phyloP scores from a whole-genome alignment of 2,888 invertebrate genomes.

The Agrenia bidenticulata region DNA sequence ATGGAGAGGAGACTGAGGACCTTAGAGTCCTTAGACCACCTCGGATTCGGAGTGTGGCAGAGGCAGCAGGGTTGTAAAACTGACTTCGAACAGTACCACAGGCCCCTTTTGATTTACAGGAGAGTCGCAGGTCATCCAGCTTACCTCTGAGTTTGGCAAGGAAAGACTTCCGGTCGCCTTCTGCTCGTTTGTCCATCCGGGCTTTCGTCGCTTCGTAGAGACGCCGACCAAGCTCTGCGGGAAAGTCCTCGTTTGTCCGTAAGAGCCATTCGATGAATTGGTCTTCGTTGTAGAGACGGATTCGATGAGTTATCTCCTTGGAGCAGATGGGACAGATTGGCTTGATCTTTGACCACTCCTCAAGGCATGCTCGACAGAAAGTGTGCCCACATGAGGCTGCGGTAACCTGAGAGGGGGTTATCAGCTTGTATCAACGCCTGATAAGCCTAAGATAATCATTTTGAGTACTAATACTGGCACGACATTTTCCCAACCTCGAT shows the following conservation, averaged over 20 bases:
- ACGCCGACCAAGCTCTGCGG: not conserved
- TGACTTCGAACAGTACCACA: not conserved
- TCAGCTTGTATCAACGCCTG: not conserved
- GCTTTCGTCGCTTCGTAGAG: not conserved
- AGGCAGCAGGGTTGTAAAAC: not conserved
- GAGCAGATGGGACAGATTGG: constrained; percentile 33
- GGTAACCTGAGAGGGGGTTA: constrained; percentile 18
- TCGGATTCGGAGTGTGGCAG: not conserved
- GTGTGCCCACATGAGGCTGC: constrained; percentile 33
- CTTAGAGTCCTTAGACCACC: not conserved
- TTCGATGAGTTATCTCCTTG: constrained; percentile 15
- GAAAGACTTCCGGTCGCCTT: not conserved
- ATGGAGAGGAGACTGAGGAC: not conserved
- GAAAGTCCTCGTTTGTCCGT: not conserved
- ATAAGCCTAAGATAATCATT: not conserved
- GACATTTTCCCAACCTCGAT: constrained; percentile 31
- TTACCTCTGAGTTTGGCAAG: not conserved
- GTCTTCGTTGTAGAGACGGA: constrained; percentile 29
- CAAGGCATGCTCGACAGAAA: constrained; percentile 29
- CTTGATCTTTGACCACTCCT: constrained; percentile 17
- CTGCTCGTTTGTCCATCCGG: not conserved
- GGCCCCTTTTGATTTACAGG: not conserved
- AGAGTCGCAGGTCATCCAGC: not conserved
- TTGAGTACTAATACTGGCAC: not conserved
- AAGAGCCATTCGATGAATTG: constrained; percentile 18